These are phyloP conservation scores for Ochotona curzoniae DNA, from an alignment of 2,113 vertebrate genomes.

Conservation along the genomic window DNA sequence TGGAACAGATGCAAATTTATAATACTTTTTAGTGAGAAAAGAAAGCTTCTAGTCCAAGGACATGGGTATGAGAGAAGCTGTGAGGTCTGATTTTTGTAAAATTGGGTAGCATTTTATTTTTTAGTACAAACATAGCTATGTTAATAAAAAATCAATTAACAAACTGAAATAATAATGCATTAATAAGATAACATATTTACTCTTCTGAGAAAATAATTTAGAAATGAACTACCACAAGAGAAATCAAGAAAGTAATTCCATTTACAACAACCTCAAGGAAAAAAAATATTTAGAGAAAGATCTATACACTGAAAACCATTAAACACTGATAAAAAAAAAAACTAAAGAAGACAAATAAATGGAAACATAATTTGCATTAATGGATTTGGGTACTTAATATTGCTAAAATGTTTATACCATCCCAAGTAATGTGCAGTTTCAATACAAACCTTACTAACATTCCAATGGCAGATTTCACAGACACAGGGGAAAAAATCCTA, in stretches of 20 bases:
- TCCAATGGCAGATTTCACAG: not conserved
- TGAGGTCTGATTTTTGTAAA: slow-evolving; percentile 13
- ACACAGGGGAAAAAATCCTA: not conserved
- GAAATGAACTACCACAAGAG: not conserved
- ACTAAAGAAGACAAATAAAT: not conserved
- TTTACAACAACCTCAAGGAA: not conserved
- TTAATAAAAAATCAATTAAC: not conserved
- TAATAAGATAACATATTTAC: not conserved
- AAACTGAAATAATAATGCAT: not conserved
- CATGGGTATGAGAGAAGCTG: not conserved
- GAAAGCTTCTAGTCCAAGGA: not conserved
- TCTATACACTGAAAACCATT: not conserved
- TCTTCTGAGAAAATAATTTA: not conserved
- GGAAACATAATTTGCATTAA: not conserved
- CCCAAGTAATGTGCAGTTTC: not conserved
- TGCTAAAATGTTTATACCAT: not conserved
- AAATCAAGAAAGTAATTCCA: not conserved
- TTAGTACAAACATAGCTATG: not conserved
- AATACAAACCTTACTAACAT: not conserved
- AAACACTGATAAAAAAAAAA: not conserved
- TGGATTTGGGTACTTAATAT: not conserved
- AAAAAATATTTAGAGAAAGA: not conserved
- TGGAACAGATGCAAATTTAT: not conserved
- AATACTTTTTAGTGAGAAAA: slow-evolving; percentile 29
- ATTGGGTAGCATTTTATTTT: not conserved